Conservation (phyloP, 2,888 invertebrate species). For the Temnothorax rugatulus region DNA sequence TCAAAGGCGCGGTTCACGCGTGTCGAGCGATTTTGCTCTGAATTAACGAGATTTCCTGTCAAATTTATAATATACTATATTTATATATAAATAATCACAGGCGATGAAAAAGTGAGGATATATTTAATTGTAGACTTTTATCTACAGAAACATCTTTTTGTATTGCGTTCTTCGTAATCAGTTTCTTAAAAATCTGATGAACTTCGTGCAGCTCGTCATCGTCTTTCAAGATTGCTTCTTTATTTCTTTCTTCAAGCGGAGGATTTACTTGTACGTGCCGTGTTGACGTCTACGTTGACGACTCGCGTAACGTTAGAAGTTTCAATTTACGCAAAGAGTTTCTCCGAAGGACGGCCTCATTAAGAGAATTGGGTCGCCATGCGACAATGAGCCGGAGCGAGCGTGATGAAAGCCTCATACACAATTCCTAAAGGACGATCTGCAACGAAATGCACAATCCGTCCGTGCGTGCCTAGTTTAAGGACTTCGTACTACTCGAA, state of each 20-base stretch:
- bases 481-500: neutral
- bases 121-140: neutral
- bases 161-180: neutral
- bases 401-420: conserved; percentile 72
- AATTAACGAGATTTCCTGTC: neutral
- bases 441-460: conserved; percentile 57
- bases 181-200: neutral
- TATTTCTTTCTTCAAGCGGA: neutral
- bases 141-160: neutral
- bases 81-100: neutral
- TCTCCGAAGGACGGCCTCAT: conserved; percentile 75
- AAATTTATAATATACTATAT: neutral
- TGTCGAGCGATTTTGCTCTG: neutral
- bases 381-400: conserved; percentile 77
- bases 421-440: conserved; percentile 64
- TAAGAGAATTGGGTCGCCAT: conserved; percentile 79
- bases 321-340: conserved; percentile 64
- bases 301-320: conserved; percentile 53
- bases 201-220: neutral
- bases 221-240: neutral
- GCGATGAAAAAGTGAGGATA: neutral
- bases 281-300: conserved; percentile 2
- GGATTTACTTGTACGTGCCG: conserved; percentile 28
- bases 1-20: conserved; percentile 17
- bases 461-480: neutral